phyloP scores from a whole-genome alignment of 1,140 invertebrate genomes.

The Chironomus tepperi region DNA sequence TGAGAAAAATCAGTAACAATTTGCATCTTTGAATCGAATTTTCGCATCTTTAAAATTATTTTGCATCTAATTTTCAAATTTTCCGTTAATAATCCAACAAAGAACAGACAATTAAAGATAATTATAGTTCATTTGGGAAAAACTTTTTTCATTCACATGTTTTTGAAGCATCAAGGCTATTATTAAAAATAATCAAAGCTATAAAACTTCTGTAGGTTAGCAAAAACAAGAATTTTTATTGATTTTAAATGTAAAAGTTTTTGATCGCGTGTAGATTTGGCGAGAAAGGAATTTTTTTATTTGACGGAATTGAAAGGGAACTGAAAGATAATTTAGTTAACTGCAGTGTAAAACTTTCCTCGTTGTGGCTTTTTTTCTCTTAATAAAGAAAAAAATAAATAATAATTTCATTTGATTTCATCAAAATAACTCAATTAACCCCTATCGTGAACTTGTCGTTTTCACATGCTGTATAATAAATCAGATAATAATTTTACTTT shows the following conservation, averaged over 20 bases:
- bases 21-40: too few relatives aligned
- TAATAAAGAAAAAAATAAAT: background rate
- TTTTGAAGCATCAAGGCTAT: background rate
- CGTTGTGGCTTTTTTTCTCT: background rate
- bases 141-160: background rate
- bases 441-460: background rate
- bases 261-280: background rate
- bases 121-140: too few relatives aligned
- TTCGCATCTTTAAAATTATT: too few relatives aligned
- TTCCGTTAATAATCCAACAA: too few relatives aligned
- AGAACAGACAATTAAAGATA: too few relatives aligned
- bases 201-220: background rate
- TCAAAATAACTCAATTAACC: slow-evolving; percentile 14
- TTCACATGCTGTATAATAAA: background rate
- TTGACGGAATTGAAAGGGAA: background rate
- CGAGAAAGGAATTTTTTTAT: background rate
- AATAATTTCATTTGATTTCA: background rate
- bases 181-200: background rate
- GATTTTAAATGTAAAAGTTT: slow-evolving; percentile 3
- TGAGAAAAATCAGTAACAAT: too few relatives aligned
- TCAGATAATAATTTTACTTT: background rate
- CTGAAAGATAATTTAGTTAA: background rate
- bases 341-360: background rate
- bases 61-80: too few relatives aligned
- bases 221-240: background rate